Conservation (phyloP, 2,888 invertebrate genomes). For the Coenonympha glycerion region DNA sequence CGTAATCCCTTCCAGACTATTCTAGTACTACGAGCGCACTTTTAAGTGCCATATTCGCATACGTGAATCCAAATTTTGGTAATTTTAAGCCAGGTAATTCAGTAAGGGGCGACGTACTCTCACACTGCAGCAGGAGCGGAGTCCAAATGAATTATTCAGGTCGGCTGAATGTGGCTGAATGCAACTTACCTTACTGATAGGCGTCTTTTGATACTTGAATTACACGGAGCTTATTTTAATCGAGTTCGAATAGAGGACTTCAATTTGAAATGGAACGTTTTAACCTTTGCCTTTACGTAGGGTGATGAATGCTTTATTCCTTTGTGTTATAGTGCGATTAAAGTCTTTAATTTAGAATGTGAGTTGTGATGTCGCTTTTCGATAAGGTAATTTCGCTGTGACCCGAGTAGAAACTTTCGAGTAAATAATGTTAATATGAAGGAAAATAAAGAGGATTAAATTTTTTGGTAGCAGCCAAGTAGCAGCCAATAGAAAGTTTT, state of each 20-base stretch:
- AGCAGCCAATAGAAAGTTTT: no score
- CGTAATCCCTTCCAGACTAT: not conserved
- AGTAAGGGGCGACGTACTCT: slow-evolving; percentile 22
- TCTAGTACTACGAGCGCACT: not conserved
- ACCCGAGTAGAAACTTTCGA: no score
- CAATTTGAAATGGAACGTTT: not conserved
- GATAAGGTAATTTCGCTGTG: no score
- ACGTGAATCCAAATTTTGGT: slow-evolving; percentile 5
- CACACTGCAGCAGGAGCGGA: slow-evolving; percentile 43
- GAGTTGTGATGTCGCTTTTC: no score
- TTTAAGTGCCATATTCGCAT: slow-evolving; percentile 10
- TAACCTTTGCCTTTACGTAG: not conserved
- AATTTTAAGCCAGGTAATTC: slow-evolving; percentile 21
- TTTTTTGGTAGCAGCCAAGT: no score
- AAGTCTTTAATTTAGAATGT: no score
- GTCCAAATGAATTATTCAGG: slow-evolving; percentile 60
- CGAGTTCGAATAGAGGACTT: not conserved
- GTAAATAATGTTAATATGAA: no score
- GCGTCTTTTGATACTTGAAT: slow-evolving; percentile 15
- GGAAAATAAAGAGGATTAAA: no score
- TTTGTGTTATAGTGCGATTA: not conserved
- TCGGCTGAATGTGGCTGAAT: slow-evolving; percentile 53
- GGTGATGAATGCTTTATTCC: not conserved
- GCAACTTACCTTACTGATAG: slow-evolving; percentile 32
- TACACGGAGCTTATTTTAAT: slow-evolving; percentile 13